phyloP scores from a whole-genome alignment of 2,797 vertebrate species.

The Mormyrops boulengeri region DNA sequence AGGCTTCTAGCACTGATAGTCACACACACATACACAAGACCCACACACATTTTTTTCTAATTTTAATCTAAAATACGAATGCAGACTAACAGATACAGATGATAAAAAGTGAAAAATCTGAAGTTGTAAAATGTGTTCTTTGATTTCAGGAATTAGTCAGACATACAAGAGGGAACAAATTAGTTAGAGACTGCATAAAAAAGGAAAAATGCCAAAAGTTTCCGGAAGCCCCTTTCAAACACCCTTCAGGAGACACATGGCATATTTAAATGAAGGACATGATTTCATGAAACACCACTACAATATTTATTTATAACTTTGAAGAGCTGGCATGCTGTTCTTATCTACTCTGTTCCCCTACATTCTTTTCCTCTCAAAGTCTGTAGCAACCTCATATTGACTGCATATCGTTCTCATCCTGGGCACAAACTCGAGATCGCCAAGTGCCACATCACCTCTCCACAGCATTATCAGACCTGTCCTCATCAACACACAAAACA shows the following conservation, averaged over 20 bases:
- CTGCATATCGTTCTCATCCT: not conserved
- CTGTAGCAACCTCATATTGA: not conserved
- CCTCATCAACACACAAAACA: not conserved
- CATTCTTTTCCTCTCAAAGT: not conserved
- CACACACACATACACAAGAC: not conserved
- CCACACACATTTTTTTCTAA: not conserved
- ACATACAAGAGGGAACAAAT: not conserved
- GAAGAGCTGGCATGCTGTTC: not conserved
- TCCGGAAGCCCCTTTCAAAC: not conserved
- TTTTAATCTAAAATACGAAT: not conserved
- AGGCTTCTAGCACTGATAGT: not conserved
- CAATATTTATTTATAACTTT: not conserved
- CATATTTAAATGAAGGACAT: not conserved
- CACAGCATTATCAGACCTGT: not conserved
- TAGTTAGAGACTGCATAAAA: not conserved
- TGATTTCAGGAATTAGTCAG: conserved; percentile 1
- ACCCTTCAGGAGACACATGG: not conserved
- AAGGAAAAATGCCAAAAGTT: not conserved
- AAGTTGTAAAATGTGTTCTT: not conserved
- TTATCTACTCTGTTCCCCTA: not conserved
- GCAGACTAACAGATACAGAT: not conserved
- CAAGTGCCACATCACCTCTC: not conserved
- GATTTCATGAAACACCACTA: not conserved
- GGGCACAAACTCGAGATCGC: not conserved
- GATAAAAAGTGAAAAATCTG: not conserved